A percentile compares a stretch with the other conserved stretches of the same genome.
phyloP scores from a whole-genome alignment of 64 coral and sea anemone genomes.

The Hydrozoanthus tunicans region DNA sequence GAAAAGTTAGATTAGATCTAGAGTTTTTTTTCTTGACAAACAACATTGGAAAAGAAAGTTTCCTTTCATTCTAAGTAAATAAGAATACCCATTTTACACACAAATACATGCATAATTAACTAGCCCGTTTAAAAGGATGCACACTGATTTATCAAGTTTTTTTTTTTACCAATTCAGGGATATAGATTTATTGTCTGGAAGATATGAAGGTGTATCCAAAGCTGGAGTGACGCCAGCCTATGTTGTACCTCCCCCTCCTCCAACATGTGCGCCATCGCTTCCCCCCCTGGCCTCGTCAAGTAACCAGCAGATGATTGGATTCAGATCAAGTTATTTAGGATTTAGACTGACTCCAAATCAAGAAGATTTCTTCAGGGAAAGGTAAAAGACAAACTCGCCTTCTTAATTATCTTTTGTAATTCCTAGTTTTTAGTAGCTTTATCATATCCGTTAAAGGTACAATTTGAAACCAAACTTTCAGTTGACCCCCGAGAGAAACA shows the following conservation, averaged over 20 bases:
- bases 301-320: constrained; percentile 11
- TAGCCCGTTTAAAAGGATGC: too few species aligned
- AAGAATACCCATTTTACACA: too few species aligned
- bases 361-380: constrained; percentile 15
- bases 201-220: constrained; percentile 74
- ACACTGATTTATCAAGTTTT: background rate
- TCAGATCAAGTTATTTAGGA: constrained; percentile 65
- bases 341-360: constrained; percentile 41
- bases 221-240: constrained; percentile 65
- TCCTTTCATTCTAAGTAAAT: too few species aligned
- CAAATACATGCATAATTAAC: too few species aligned
- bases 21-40: too few species aligned
- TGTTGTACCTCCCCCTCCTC: constrained; percentile 60
- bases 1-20: too few species aligned
- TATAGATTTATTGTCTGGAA: constrained; percentile 53
- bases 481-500: too few species aligned
- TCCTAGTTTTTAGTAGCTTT: too few species aligned
- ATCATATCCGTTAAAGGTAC: too few species aligned
- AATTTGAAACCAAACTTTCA: too few species aligned
- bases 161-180: constrained; percentile 38
- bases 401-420: background rate
- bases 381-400: constrained; percentile 27
- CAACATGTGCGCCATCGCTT: constrained; percentile 56
- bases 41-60: too few species aligned
- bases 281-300: constrained; percentile 17